Evolutionary conservation across 2,113 vertebrate genomes (phyloP), one percentile per base, ranked within the genome.

Genomic region (Colaptes auratus): DNA sequence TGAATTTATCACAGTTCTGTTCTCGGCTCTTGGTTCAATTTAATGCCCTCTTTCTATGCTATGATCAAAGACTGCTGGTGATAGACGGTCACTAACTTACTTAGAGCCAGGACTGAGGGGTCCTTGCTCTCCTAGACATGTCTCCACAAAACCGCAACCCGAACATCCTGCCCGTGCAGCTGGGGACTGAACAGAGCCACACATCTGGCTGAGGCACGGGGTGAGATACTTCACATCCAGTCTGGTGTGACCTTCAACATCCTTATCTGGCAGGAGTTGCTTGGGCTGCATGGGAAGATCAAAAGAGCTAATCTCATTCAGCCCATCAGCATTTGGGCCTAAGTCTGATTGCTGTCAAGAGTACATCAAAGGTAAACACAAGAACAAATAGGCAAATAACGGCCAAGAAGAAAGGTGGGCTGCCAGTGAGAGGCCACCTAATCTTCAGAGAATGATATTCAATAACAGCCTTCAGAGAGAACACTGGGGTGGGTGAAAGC

Each of bases 321-420:
- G 77, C 61, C 46, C 65, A 71, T 93, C 92, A 92, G 10, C 79
- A 27, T 80, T 77, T 77, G 82, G 55, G 86, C 56, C 89, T 80
- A 33, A 53, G 77, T 87, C 55, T 2, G 39, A 14, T 69, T 94
- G 82, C 53, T 92, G 48, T 64, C 73, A 74, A 52, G 50, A 86
- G 70, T 15, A 90, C 39, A 50, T 92, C 90, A 96, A 96, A 96
- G 71, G 74, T 87, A 93, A 96, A 82, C 74, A 76, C 14, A 18
- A 73, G 83, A 92, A 65, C 66, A 89, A 90, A 89, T 50, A 79
- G 30, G 81, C 50, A 84, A 89, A 87, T 79, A 69, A 79, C 55
- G 53, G 53, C 77, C 55, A 27, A 88, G 86, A 67, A 66, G 82
- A 89, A 76, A 63, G 74, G 79, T 72, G 67, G 74, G 73, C 81